phyloP scores from a whole-genome alignment of 2,113 vertebrate species.

The Ciconia boyciana region DNA sequence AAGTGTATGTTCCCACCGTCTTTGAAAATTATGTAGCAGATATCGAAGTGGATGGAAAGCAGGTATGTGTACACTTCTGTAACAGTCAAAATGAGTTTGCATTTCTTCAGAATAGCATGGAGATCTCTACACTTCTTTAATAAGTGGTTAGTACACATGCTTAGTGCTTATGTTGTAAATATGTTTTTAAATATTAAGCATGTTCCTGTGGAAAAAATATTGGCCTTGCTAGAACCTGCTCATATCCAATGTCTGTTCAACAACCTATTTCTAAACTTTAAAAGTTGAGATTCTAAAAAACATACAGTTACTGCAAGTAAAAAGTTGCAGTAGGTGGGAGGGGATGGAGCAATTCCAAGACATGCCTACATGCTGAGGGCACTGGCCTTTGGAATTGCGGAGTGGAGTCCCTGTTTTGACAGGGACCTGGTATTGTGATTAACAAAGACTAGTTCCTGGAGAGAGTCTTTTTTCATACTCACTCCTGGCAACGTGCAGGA shows the following conservation, averaged over 20 bases:
- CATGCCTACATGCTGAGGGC: neutral
- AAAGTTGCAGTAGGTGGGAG: neutral
- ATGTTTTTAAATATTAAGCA: neutral
- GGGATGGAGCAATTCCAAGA: neutral
- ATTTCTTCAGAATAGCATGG: neutral
- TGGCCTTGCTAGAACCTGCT: neutral
- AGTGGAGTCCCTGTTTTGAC: neutral
- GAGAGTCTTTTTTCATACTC: neutral
- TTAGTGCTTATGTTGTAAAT: neutral
- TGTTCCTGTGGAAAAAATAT: neutral
- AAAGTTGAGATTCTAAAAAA: neutral
- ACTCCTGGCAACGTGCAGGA: neutral
- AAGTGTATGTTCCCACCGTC: conserved; percentile 96
- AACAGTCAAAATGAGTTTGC: neutral
- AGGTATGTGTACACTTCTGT: conserved; percentile 74
- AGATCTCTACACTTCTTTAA: neutral
- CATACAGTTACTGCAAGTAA: neutral
- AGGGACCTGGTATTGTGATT: neutral
- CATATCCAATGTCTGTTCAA: neutral
- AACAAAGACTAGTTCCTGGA: neutral
- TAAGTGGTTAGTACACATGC: neutral
- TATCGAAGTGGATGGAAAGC: conserved; percentile 96
- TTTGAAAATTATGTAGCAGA: conserved; percentile 99
- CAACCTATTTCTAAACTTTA: neutral
- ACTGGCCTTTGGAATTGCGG: neutral